Evolutionary conservation across 2,797 vertebrate genomes (phyloP), one percentile per base, ranked within the genome.

Genomic region (Falco cherrug): DNA sequence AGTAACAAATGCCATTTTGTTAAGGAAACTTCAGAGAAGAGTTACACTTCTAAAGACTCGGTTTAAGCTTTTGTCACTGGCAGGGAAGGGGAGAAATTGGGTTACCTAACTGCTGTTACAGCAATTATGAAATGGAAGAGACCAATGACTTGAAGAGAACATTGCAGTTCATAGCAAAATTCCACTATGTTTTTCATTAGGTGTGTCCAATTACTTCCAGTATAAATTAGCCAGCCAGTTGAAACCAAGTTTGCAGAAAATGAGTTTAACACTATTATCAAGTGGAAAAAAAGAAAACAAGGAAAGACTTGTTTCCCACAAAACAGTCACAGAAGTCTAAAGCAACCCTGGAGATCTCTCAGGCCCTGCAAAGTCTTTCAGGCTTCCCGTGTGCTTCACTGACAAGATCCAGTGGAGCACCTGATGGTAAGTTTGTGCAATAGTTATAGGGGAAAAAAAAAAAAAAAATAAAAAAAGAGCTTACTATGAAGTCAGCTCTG

Each of bases 121-220:
- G 61, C 60, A 87, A 37, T 93, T 93, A 87, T 48, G 48, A 93
- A 81, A 75, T 79, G 71, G 84, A 91, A 87, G 57, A 92, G 88
- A 90, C 63, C 67, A 94, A 37, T 80, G 73, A 64, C 51, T 67
- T 89, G 74, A 73, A 91, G 33, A 94, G 87, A 96, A 96, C 89
- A 82, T 86, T 95, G 91, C 94, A 67, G 75, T 43, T 90, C 84
- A 79, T 14, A 51, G 78, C 75, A 92, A 93, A 88, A 95, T 96
- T 95, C 92, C 84, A 82, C 79, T 31, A 6, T 39, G 65, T 77
- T 76, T 96, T 77, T 80, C 69, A 77, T 50, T 90, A 94, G 94
- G 96, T 86, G 95, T 94, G 95, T 84, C 95, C 85, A 93, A 94
- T 97, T 97, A 96, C 69, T 97, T 96, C 86, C 94, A 97, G 67